These are phyloP conservation scores for Erpetoichthys calabaricus DNA, from an alignment of 2,797 vertebrate species.

Conservation along the genomic window DNA sequence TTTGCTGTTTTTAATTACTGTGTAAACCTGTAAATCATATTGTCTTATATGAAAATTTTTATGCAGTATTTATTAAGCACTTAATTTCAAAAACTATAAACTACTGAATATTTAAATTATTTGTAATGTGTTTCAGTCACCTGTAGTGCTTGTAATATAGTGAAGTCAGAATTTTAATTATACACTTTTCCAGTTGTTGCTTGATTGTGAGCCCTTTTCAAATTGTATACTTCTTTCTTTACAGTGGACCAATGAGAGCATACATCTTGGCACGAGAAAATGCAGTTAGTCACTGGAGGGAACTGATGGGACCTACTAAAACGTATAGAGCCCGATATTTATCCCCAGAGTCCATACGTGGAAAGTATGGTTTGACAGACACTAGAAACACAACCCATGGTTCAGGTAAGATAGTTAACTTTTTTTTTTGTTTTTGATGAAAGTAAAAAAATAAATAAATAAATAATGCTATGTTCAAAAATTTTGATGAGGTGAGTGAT, in stretches of 20 bases:
- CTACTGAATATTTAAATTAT: too few species aligned
- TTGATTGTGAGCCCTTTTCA: too few species aligned
- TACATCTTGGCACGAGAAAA: conserved; percentile 82
- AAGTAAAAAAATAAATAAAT: neutral
- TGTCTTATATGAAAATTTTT: too few species aligned
- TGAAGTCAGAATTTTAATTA: too few species aligned
- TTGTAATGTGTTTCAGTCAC: too few species aligned
- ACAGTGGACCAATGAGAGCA: conserved; percentile 80
- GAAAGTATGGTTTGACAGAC: conserved; percentile 77
- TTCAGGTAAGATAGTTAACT: conserved; percentile 54
- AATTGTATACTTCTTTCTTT: neutral
- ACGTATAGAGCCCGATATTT: conserved; percentile 71
- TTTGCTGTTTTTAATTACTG: too few species aligned
- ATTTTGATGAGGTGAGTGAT: too few species aligned
- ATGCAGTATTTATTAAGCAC: too few species aligned
- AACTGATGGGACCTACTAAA: conserved; percentile 86
- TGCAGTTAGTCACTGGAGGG: conserved; percentile 71
- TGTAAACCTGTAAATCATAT: too few species aligned
- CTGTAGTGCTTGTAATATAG: too few species aligned
- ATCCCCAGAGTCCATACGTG: conserved; percentile 64
- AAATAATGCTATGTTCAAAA: neutral
- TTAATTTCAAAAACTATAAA: too few species aligned
- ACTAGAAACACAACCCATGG: conserved; percentile 89
- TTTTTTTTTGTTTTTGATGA: neutral
- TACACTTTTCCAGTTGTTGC: too few species aligned